Conservation (phyloP, 2,113 vertebrate genomes). For the Chroicocephalus ridibundus region DNA sequence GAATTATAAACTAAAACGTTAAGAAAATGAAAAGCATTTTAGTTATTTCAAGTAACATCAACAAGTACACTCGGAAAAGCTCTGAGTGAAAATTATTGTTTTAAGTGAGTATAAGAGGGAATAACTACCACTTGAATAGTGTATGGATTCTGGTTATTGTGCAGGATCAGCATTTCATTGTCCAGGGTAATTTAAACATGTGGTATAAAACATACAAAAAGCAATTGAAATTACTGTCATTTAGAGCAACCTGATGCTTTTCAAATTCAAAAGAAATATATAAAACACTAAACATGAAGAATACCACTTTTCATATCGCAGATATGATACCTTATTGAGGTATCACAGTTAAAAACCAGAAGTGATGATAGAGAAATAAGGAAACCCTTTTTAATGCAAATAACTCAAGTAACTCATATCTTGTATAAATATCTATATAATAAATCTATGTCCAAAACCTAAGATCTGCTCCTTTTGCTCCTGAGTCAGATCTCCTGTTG, state of each 20-base stretch:
- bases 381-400: background rate
- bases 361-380: background rate
- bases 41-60: background rate
- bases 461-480: background rate
- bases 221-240: background rate
- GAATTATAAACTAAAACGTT: background rate
- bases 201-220: background rate
- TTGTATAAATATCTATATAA: background rate
- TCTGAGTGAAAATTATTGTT: background rate
- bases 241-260: background rate
- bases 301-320: background rate
- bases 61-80: background rate
- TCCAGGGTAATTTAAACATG: background rate
- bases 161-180: background rate
- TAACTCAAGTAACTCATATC: background rate
- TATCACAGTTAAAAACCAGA: background rate
- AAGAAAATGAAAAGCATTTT: background rate
- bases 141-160: background rate
- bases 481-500: background rate
- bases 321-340: rapidly evolving
- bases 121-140: background rate
- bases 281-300: background rate
- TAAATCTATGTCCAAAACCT: background rate
- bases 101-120: background rate
- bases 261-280: background rate